These are phyloP conservation scores for Premnoplex brunnescens DNA, from an alignment of 2,797 vertebrate genomes.

Conservation along the genomic window DNA sequence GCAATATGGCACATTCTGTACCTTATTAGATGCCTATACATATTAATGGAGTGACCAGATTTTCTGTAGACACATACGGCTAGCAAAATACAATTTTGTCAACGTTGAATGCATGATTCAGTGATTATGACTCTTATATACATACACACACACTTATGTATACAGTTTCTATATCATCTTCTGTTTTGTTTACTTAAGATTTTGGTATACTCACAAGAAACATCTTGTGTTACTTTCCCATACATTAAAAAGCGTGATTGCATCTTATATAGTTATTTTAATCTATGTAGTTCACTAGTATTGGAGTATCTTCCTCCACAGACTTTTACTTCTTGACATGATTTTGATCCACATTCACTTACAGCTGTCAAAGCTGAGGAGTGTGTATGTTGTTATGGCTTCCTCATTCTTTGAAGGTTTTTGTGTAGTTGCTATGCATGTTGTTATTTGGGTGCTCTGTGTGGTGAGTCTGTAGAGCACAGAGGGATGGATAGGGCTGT, in stretches of 20 bases:
- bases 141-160: accelerated
- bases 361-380: background rate
- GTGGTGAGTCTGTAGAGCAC: background rate
- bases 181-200: background rate
- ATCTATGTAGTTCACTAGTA: background rate
- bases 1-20: background rate
- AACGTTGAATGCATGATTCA: background rate
- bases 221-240: background rate
- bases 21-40: background rate
- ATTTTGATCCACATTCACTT: background rate
- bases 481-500: background rate
- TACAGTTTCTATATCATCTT: background rate
- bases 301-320: background rate
- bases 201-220: background rate
- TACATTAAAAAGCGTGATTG: background rate
- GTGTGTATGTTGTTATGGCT: background rate
- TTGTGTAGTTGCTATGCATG: background rate
- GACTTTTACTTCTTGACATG: background rate
- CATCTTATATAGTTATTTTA: background rate
- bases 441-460: background rate
- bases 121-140: background rate
- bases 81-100: background rate
- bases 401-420: background rate
- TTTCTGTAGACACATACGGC: background rate
- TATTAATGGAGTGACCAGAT: background rate